phyloP scores from a whole-genome alignment of 1,140 invertebrate genomes.

The Cherax quadricarinatus region DNA sequence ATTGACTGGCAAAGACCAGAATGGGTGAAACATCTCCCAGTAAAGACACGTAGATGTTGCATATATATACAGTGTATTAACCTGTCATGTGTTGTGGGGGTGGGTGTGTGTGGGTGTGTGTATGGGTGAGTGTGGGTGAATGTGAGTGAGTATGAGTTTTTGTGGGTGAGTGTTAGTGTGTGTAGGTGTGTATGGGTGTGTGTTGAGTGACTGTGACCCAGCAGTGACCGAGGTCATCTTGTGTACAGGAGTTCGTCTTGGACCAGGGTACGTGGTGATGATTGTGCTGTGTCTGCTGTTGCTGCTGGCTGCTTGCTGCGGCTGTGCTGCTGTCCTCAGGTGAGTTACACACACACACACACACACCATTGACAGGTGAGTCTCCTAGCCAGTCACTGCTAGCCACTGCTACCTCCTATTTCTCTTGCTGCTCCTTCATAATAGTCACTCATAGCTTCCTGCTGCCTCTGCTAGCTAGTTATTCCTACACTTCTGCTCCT shows the following conservation, averaged over 20 bases:
- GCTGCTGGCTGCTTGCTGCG: slow-evolving; percentile 54
- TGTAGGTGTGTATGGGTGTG: background rate
- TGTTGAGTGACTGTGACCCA: too few relatives aligned
- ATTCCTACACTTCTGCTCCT: too few relatives aligned
- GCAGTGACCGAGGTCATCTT: too few relatives aligned
- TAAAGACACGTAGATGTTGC: background rate
- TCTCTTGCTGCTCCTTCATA: too few relatives aligned
- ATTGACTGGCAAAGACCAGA: too few relatives aligned
- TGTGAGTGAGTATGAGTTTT: background rate
- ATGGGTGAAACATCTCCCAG: too few relatives aligned
- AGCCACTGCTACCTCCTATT: too few relatives aligned
- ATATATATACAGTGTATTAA: background rate
- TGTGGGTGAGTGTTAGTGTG: background rate
- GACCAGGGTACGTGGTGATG: slow-evolving; percentile 57
- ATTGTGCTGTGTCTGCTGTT: slow-evolving; percentile 60
- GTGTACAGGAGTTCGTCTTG: slow-evolving; percentile 21
- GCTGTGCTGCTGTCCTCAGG: slow-evolving; percentile 48
- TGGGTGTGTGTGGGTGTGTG: background rate
- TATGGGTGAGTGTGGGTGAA: background rate
- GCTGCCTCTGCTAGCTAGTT: too few relatives aligned
- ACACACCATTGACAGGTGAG: background rate
- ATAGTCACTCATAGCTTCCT: too few relatives aligned
- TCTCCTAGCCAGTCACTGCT: too few relatives aligned
- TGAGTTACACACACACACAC: background rate
- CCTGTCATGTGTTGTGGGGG: background rate